A percentile compares a stretch with the other conserved stretches of the same genome.
These are phyloP conservation scores for Nephrotoma appendiculata DNA, from an alignment of 2,888 invertebrate species.

Conservation along the genomic window DNA sequence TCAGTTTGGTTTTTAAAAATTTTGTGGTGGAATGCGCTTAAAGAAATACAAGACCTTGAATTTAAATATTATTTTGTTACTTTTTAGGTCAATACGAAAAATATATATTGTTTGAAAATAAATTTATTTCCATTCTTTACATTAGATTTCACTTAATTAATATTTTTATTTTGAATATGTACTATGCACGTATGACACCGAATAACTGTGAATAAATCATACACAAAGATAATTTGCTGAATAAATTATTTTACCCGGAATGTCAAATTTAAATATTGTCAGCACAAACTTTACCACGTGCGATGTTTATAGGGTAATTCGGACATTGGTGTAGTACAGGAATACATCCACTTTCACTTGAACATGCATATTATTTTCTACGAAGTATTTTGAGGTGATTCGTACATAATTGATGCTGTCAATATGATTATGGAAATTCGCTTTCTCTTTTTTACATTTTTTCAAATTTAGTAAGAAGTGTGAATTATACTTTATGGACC, in stretches of 20 bases:
- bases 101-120: background rate
- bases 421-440: background rate
- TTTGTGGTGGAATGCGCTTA: background rate
- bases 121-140: background rate
- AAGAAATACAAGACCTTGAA: background rate
- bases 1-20: background rate
- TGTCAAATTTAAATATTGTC: background rate
- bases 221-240: background rate
- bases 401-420: background rate
- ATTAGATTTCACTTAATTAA: background rate
- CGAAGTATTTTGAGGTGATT: background rate
- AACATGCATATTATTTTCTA: background rate
- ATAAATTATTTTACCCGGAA: background rate
- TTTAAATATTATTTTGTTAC: background rate
- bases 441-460: background rate
- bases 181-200: background rate
- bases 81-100: background rate
- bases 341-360: background rate
- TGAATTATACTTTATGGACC: background rate
- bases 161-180: background rate
- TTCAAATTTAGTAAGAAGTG: background rate
- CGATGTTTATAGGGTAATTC: background rate
- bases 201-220: background rate
- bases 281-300: background rate
- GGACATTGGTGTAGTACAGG: background rate